Base-by-base conservation (phyloP, 2,888 invertebrate genomes). In the Gastrophysa polygoni region DNA sequence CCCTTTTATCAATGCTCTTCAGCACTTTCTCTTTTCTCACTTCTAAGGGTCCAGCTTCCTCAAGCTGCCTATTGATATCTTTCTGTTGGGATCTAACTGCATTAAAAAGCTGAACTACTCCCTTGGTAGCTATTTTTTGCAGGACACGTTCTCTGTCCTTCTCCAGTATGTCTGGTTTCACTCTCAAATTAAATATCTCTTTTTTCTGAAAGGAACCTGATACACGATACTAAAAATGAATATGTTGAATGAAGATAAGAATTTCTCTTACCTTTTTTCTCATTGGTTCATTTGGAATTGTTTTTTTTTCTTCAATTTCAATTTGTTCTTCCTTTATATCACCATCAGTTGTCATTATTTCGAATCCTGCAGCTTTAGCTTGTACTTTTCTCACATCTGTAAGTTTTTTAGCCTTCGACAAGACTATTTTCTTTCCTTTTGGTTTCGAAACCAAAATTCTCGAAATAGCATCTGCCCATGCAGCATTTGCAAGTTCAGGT, bases 41-140 rank as follows among this genome's bases (percentile, higher is more conserved):
- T 78, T 93, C 92, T 32, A 93, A 84, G 18, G 90, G 85, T n/a
- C 91, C 91, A 64, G 87, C 89, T 71, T 89, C 85, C 56, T 87
- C 83, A 54, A 95, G 78, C 80, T 92, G 89, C 59, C 85, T 85
- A 47, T 88, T 87, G 51, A 95, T 82, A 57, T 88, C 87, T 78
- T 89, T 91, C 80, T 96, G 95, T 79, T 96, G 95, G 71, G 89
- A 86, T 73, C 88, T 88, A 0, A 96, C 95, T 29, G 94, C 92
- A 85, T 96, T 96, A 75, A 96, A 96, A 66, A 96, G 83, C 77
- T 96, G 95, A 0, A 96, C 95, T 0, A 96, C 95, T 75, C 96
- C 96, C 79, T 91, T 92, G 34, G 95, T 96, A 8, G 95, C 95
- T 73, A 95, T 91, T 85, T 91, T 93, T 32, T 89, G 83, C 50